Conservation (phyloP, 2,888 invertebrate genomes). For the Chorisops tibialis region DNA sequence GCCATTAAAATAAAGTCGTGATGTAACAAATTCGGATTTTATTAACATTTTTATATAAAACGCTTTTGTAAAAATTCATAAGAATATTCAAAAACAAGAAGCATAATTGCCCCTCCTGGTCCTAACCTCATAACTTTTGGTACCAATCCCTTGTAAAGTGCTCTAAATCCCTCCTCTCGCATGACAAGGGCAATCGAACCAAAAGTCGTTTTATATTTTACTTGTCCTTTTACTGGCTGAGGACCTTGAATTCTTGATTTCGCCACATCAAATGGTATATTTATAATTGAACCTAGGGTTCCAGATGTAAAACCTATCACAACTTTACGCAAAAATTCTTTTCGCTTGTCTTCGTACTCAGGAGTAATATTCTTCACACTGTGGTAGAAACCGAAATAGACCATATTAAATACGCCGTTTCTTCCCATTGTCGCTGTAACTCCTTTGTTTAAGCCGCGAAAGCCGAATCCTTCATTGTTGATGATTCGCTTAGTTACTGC, state of each 20-base stretch:
- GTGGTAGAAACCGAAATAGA: constrained; percentile 95
- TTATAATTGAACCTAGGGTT: constrained; percentile 78
- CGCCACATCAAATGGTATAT: constrained; percentile 95
- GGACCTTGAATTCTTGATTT: constrained; percentile 95
- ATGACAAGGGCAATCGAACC: constrained; percentile 71
- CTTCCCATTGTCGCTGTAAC: constrained; percentile 83
- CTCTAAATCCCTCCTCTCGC: constrained; percentile 82
- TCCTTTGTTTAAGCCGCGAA: constrained; percentile 80
- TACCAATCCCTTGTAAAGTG: constrained; percentile 86
- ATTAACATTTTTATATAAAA: too few relatives aligned
- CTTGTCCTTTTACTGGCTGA: constrained; percentile 66
- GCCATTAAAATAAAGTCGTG: too few relatives aligned
- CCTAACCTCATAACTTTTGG: constrained; percentile 90
- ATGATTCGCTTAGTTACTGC: constrained; percentile 77
- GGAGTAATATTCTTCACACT: constrained; percentile 76
- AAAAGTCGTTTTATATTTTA: constrained; percentile 77
- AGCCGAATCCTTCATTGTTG: constrained; percentile 71
- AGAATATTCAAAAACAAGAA: constrained; percentile 86
- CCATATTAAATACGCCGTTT: constrained; percentile 88
- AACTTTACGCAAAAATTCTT: constrained; percentile 73
- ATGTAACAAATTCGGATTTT: too few relatives aligned
- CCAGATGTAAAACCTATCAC: constrained; percentile 85
- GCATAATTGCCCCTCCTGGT: constrained; percentile 93
- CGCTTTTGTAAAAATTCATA: constrained; percentile 61
- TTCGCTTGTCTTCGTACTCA: constrained; percentile 62